Base-by-base conservation (phyloP, 2,113 vertebrate species). In the Amphiprion percula region DNA sequence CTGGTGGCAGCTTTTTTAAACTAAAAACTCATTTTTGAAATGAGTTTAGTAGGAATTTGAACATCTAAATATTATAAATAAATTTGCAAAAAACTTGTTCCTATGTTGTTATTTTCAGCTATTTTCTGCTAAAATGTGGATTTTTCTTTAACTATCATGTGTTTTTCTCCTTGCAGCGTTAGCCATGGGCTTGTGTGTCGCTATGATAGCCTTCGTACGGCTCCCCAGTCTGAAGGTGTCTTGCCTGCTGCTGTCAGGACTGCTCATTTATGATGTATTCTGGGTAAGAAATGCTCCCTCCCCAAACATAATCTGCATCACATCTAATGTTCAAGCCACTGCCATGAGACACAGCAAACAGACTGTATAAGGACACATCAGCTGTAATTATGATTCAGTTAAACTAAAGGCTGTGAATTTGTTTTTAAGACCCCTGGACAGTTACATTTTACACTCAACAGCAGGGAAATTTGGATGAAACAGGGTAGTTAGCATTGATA, bases 221-320 rank as follows among this genome's bases (percentile, higher is more conserved):
- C 96, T 99, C 81, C 98, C 98, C 46, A 99, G 98, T 95, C 97
- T 99, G 87, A 99, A 99, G 95, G 98, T 99, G 82, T 99, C 98
- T 74, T 99, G 98, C 93, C 95, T 99, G 94, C 96, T 99, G 52
- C 96, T 99, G 89, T 99, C 98, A 23, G 98, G 98, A 80, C 95
- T 99, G 74, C 97, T 99, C 88, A 99, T 99, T 93, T 99, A 99
- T 79, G 98, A 99, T 84, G 98, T 99, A 64, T 99, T 99, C 90
- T 99, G 98, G 98, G 98, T 99, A 95, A 96, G 97, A 74, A 9
- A 60, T 2, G 2, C 49, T 53, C 26, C 46, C 10, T 19, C 19
- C 10, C 24, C 33, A 9, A 73, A 41, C 14, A 23, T 61, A 39
- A 77, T 16, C 60, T 24, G 4, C 28, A 19, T 52, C 53, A 71